A percentile compares a stretch with the other conserved stretches of the same genome.
Evolutionary conservation across 1,140 invertebrate genomes (phyloP).

Genomic region (Sinella curviseta): DNA sequence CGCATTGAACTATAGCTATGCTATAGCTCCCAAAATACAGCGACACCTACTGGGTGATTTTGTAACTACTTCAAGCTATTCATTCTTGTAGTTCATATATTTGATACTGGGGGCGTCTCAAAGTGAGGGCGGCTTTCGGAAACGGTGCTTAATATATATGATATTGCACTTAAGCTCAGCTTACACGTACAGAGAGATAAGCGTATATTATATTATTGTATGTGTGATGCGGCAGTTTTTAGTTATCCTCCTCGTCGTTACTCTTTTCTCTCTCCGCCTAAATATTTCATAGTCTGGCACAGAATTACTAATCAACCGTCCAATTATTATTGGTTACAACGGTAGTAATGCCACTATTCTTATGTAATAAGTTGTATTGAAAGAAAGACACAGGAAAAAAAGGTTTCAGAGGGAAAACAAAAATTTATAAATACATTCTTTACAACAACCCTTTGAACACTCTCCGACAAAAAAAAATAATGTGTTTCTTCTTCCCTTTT

Average conservation of each 20-base stretch:
- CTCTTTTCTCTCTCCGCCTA: neutral
- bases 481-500: slow-evolving; percentile 2
- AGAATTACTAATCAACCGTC: slow-evolving; percentile 14
- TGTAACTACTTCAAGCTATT: too few species aligned
- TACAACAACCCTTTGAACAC: slow-evolving; percentile 4
- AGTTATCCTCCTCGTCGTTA: neutral
- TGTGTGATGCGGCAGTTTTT: neutral
- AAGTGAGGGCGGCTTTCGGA: too few species aligned
- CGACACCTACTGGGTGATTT: too few species aligned
- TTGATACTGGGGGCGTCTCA: too few species aligned
- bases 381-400: too few species aligned
- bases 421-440: slow-evolving; percentile 16
- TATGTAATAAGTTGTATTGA: neutral
- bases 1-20: too few species aligned
- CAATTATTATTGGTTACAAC: slow-evolving; percentile 11
- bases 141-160: too few species aligned
- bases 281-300: neutral
- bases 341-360: neutral
- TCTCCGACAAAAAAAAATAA: slow-evolving; percentile 18
- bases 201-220: too few species aligned
- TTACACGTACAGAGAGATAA: too few species aligned
- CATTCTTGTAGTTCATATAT: too few species aligned
- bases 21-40: too few species aligned
- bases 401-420: neutral
- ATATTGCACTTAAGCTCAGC: too few species aligned